phyloP scores from a whole-genome alignment of 2,113 vertebrate species.

The Dasyornis broadbenti region DNA sequence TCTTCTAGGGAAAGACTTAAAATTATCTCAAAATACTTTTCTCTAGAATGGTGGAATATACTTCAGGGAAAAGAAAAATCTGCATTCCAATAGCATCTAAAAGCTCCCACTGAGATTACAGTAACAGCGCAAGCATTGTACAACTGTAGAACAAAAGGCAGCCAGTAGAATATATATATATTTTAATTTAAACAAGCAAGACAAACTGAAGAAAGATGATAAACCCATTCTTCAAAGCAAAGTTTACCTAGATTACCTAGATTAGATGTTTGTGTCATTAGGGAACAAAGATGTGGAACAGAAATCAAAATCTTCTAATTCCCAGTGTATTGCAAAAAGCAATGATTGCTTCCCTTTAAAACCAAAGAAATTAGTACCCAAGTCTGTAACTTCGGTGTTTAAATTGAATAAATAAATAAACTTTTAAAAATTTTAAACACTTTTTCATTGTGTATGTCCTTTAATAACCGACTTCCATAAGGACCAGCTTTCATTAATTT shows the following conservation, averaged over 20 bases:
- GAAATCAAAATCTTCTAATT: background rate
- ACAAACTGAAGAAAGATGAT: background rate
- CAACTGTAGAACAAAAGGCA: background rate
- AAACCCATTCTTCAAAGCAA: background rate
- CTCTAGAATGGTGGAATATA: background rate
- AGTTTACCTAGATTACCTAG: background rate
- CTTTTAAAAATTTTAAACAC: background rate
- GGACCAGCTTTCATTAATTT: slow-evolving; percentile 3
- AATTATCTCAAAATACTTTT: background rate
- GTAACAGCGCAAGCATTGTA: background rate
- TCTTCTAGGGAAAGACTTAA: background rate
- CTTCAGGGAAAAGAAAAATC: background rate
- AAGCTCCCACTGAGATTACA: rapidly evolving
- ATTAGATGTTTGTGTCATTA: background rate
- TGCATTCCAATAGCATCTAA: background rate
- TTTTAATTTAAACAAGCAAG: background rate
- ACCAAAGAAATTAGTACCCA: background rate
- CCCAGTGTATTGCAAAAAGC: background rate
- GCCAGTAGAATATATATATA: background rate
- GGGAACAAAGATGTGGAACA: background rate
- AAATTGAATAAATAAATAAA: background rate
- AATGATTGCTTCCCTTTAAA: background rate
- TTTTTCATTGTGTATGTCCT: background rate
- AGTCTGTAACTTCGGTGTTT: background rate
- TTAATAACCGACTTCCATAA: background rate